Percentiles rank a stretch among this genome's conserved stretches.
Conservation (phyloP, 2,797 vertebrate genomes). For the Eremophila alpestris region DNA sequence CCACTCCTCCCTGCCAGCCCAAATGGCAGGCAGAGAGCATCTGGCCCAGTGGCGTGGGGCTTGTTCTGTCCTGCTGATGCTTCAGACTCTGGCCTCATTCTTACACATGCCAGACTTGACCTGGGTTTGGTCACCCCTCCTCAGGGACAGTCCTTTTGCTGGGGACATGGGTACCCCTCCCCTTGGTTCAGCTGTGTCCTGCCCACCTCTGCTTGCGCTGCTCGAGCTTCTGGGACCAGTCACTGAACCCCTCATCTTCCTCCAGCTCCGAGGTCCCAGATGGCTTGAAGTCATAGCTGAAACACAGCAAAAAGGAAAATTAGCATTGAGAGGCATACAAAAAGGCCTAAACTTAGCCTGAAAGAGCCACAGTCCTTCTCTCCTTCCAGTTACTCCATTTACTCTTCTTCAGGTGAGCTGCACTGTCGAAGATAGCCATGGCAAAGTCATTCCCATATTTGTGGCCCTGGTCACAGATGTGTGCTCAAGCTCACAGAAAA, state of each 20-base stretch:
- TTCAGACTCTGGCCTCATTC: not conserved
- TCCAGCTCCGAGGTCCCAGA: conserved; percentile 77
- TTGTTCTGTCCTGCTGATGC: not conserved
- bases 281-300: conserved; percentile 79
- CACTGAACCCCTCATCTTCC: conserved; percentile 92
- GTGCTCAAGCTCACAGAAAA: not conserved
- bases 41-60: rapidly evolving
- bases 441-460: not conserved
- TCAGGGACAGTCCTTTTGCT: not conserved
- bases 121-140: not conserved
- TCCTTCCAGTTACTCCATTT: not conserved
- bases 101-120: not conserved
- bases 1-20: not conserved
- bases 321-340: not conserved
- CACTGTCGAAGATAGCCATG: not conserved
- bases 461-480: not conserved
- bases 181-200: not conserved
- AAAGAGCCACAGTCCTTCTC: not conserved
- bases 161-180: not conserved
- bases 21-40: not conserved
- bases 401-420: not conserved
- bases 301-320: not conserved
- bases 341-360: not conserved
- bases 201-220: conserved; percentile 75
- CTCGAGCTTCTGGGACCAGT: conserved; percentile 88